Base-by-base conservation (phyloP, 37 sponge, comb jelly and placozoan species). In the Eunapius fragilis region DNA sequence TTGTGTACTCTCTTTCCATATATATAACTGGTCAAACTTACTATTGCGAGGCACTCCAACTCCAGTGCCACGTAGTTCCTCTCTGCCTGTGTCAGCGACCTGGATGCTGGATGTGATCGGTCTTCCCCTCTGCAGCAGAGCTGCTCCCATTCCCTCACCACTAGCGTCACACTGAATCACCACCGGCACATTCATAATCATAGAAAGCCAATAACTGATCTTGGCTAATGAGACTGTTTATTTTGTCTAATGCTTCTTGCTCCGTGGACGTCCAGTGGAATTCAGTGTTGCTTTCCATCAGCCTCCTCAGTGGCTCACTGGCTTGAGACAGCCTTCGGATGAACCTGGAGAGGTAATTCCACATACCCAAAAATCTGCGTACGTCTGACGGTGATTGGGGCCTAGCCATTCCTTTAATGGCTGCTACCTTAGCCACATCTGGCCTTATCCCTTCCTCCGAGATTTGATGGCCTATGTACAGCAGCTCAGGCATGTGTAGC, bases 301-400 rank as follows among this genome's bases (percentile, higher is more conserved):
- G 81, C 34, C 32, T 49, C 49, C 75, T 31, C 33, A 79, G 74
- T 71, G 81, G 87, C 73, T 49, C 74, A 3, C 67, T 23, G 22
- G 70, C 30, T 50, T 82, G 72, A 45, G 84, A 83, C 6, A 74
- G 30, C 74, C 45, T 84, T 24, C 85, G 89, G 31, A 89, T 83
- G 38, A 89, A 89, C 69, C 72, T 78, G 13, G 74, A 49, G 33
- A 89, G 68, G 85, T 78, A 89, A 3, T 70, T 89, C n/a, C 68
- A 35, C 84, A 78, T 89, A 19, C 89, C 89, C 69, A 89, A 28
- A 28, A 89, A 77, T 71, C 84, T 24, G 10, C 75, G 83, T 12
- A 90, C 23, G 34, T 79, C 36, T 76, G 76, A 24, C 31, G 34
- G 27, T 75, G 76, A 75, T 32, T 11, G 10, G 27, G 31, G 30